Evolutionary conservation across 2,888 invertebrate species (phyloP).

Genomic region (Heliconius aoede): DNA sequence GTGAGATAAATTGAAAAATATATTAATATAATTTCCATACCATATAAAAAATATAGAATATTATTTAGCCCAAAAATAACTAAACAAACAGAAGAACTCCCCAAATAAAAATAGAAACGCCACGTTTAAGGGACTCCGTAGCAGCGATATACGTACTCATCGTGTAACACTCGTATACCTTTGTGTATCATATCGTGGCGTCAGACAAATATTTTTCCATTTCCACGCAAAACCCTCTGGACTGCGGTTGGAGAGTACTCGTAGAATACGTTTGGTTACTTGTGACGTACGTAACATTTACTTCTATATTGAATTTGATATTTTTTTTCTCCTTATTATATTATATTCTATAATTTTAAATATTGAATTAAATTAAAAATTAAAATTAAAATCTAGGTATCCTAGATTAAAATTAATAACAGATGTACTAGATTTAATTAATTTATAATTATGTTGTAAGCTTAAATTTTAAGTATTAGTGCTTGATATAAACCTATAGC

Average conservation of each 20-base stretch:
- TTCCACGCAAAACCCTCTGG: constrained; percentile 67
- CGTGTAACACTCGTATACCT: constrained; percentile 33
- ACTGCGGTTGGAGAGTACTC: constrained; percentile 73
- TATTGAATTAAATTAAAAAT: too few relatives aligned
- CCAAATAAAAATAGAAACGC: constrained; percentile 13
- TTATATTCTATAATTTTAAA: neutral
- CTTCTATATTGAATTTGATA: neutral
- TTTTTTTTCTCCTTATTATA: neutral
- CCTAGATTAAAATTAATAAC: neutral
- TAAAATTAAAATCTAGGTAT: too few relatives aligned
- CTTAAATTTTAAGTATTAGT: too few relatives aligned
- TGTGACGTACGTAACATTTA: constrained; percentile 31
- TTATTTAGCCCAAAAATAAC: constrained; percentile 7
- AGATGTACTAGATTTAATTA: neutral
- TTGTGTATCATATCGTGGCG: constrained; percentile 37
- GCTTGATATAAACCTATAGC: too few relatives aligned
- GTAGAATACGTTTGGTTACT: constrained; percentile 53
- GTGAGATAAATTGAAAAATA: too few relatives aligned
- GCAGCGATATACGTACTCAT: constrained; percentile 16
- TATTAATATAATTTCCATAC: too few relatives aligned
- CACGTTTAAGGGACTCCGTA: constrained; percentile 14
- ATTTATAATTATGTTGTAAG: too few relatives aligned
- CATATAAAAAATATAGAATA: too few relatives aligned
- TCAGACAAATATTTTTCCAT: constrained; percentile 83
- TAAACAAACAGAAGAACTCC: neutral